A percentile compares a stretch with the other conserved stretches of the same genome.
Conservation (phyloP, 2,797 vertebrate species). For the Oreonectes daqikongensis region DNA sequence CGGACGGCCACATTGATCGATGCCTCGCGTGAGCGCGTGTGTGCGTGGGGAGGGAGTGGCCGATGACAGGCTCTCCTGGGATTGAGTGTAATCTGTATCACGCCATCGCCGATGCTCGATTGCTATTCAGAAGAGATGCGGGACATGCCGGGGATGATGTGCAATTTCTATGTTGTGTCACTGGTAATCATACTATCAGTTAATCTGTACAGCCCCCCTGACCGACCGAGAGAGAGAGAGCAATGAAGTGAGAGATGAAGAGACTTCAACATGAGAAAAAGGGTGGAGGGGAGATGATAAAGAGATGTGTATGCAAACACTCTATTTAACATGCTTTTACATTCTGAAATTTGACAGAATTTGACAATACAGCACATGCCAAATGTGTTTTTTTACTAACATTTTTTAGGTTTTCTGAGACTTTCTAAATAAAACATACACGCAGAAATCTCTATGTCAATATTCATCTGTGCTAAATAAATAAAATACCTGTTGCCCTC, state of each 20-base stretch:
- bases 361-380: too few relatives aligned
- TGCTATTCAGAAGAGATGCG: constrained; percentile 59
- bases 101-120: constrained; percentile 54
- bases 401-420: background rate
- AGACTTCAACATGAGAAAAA: constrained; percentile 14
- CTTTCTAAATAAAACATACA: constrained; percentile 13
- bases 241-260: constrained; percentile 31
- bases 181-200: constrained; percentile 60
- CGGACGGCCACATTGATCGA: constrained; percentile 60
- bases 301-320: background rate
- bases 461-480: constrained; percentile 14
- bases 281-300: constrained; percentile 13
- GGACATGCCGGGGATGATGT: constrained; percentile 35
- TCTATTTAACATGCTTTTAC: too few relatives aligned
- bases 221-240: constrained; percentile 4
- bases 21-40: constrained; percentile 40
- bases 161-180: constrained; percentile 55
- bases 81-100: constrained; percentile 57
- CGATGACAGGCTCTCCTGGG: constrained; percentile 54
- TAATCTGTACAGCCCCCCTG: constrained; percentile 52
- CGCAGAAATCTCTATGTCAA: constrained; percentile 29
- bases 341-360: too few relatives aligned
- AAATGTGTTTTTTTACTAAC: background rate
- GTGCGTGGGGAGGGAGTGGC: constrained; percentile 37
- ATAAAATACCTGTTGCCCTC: constrained; percentile 39